These are phyloP conservation scores for Eptesicus fuscus DNA, from an alignment of 2,113 vertebrate species.

Conservation along the genomic window DNA sequence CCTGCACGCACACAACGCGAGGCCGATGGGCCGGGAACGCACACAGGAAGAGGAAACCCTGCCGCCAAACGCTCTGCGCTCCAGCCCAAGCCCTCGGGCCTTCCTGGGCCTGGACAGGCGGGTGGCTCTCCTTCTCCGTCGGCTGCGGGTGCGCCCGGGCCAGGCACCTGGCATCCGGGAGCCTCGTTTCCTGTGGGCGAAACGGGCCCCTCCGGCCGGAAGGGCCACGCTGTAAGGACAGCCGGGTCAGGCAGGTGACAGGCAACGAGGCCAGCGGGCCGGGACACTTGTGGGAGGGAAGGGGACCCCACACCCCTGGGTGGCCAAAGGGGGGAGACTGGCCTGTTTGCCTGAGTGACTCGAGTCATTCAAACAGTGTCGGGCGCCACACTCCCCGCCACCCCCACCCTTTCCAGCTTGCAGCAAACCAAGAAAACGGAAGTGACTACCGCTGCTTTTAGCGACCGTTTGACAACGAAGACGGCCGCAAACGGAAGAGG, in stretches of 20 bases:
- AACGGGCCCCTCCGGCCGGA: not conserved
- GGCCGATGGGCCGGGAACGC: fast-evolving
- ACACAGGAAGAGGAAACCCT: no score
- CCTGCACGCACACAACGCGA: not conserved
- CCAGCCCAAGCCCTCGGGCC: not conserved
- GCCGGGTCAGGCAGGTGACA: not conserved
- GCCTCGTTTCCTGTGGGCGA: not conserved
- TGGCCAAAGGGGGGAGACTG: not conserved
- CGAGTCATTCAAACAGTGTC: not conserved
- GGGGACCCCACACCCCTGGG: not conserved
- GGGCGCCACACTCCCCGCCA: not conserved
- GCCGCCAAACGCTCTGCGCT: not conserved
- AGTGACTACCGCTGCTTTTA: constrained; percentile 63
- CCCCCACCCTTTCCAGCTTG: constrained; percentile 37
- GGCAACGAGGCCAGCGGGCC: not conserved
- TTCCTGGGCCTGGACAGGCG: no score
- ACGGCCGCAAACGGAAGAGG: constrained; percentile 57
- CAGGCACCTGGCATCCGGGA: not conserved
- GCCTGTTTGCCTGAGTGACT: not conserved
- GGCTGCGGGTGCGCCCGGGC: fast-evolving
- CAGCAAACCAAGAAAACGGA: constrained; percentile 69
- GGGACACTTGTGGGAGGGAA: not conserved
- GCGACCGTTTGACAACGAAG: constrained; percentile 67
- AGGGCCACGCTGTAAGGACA: not conserved
- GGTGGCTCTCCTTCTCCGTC: not conserved